Evolutionary conservation across 2,888 invertebrate genomes (phyloP).

Genomic region (Frankliniella fusca): DNA sequence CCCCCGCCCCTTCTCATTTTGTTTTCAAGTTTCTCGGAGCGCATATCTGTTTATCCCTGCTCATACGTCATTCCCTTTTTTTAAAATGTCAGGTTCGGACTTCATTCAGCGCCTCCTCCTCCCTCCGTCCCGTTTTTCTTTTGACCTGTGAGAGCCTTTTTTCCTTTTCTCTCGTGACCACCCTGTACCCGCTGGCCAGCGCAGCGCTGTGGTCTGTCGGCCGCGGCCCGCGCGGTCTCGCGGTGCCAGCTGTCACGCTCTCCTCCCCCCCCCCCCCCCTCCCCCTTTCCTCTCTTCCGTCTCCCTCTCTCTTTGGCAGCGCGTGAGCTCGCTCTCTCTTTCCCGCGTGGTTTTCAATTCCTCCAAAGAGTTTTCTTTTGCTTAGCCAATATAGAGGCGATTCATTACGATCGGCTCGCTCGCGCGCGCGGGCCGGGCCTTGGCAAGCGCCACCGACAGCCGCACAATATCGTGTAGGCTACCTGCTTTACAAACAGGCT

Average conservation of each 20-base stretch:
- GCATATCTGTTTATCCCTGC: background rate
- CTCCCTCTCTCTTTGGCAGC: background rate
- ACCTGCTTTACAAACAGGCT: conserved; percentile 16
- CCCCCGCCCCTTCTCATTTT: background rate
- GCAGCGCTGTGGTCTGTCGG: too few species aligned
- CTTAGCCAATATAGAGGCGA: background rate
- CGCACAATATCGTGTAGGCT: background rate
- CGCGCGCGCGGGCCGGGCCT: background rate
- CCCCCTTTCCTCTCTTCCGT: background rate
- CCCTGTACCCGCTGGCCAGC: too few species aligned
- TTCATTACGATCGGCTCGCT: background rate
- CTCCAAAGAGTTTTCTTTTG: background rate
- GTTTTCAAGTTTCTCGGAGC: background rate
- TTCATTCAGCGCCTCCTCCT: background rate
- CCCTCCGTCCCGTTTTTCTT: background rate
- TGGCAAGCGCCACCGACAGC: background rate
- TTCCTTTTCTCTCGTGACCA: too few species aligned
- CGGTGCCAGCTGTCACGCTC: too few species aligned
- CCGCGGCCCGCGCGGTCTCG: too few species aligned
- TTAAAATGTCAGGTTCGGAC: too few species aligned
- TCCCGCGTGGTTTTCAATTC: background rate
- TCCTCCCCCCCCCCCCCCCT: too few species aligned
- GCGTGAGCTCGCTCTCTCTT: background rate
- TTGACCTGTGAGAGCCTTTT: too few species aligned
- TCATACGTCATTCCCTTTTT: background rate